Base-by-base conservation (phyloP, 1,140 invertebrate species). In the Araneus ventricosus region DNA sequence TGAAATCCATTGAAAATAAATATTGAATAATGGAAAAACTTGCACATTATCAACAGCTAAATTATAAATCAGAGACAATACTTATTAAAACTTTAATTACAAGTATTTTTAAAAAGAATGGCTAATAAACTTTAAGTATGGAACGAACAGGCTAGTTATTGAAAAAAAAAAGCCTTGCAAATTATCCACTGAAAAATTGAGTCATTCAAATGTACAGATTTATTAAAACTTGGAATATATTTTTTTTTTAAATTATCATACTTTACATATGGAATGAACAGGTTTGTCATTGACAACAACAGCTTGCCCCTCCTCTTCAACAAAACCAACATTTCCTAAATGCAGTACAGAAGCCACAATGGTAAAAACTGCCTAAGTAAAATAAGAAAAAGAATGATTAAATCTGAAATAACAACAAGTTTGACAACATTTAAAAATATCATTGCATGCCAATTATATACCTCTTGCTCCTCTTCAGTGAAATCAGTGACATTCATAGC, bases 401-500 rank as follows among this genome's bases (percentile, higher is more conserved):
- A 30, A 82, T 45, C 5, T 59, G 27, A 34, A 14, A 59, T 5
- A 59, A 57, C 6, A 59, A 52, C 14, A n/a, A 52, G 8, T 5
- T 20, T 41, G 0, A 0, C 45, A 52, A 52, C 10, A 52, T 52
- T 45, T 7, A 85, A 27, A 85, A 80, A 22, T 30, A 30, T n/a
- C 2, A 45, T 0, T 10, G n/a, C 22, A 39, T 27, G 41, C 20
- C 22, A 88, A 30, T 17, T 79, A n/a, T 37, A 41, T 94, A 95
- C 95, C 61, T 95, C 94, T 94, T 95, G 94, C 90, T 96, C 95
- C 41, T 95, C 94, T 39, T 94, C 88, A 45, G 94, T 94, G 90
- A 96, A 96, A 92, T 95, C 95, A 88, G 96, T 95, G 2, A 95
- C 95, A 82, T 95, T 94, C 85, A 96, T 90, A 41, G 96, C 95